Percentiles rank a stretch among this genome's conserved stretches.
Conservation (phyloP, 2,888 invertebrate genomes). For the Ormia ochracea region DNA sequence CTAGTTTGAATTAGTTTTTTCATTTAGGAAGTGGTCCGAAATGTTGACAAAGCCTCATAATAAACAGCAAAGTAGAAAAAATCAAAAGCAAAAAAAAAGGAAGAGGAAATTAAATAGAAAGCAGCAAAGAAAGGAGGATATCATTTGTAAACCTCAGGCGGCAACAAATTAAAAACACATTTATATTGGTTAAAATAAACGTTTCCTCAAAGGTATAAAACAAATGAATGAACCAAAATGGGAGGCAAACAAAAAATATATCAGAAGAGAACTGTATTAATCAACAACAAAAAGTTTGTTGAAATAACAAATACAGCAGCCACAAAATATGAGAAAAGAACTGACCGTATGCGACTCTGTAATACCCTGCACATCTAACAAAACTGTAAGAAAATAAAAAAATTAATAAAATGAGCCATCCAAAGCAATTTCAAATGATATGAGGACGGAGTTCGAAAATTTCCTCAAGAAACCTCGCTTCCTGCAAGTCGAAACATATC, state of each 20-base stretch:
- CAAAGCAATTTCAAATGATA: no score
- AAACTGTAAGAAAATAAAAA: no score
- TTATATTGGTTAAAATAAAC: constrained; percentile 73
- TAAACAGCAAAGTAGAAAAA: neutral
- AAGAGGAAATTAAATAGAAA: constrained; percentile 22
- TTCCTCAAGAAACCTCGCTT: no score
- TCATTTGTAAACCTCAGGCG: constrained; percentile 71
- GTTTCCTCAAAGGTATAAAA: constrained; percentile 68
- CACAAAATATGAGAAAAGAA: neutral
- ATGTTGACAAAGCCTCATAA: neutral
- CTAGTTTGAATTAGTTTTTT: neutral
- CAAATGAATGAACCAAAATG: constrained; percentile 13
- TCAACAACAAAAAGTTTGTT: constrained; percentile 28
- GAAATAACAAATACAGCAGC: neutral
- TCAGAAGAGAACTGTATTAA: constrained; percentile 35
- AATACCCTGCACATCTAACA: neutral
- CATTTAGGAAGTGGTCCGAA: neutral
- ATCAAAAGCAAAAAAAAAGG: neutral
- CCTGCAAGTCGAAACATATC: no score
- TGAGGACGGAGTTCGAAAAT: no score
- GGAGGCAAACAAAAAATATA: constrained; percentile 43
- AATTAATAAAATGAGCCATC: no score
- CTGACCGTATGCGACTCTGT: neutral
- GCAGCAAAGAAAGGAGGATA: constrained; percentile 63
- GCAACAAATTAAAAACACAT: constrained; percentile 76